Base-by-base conservation (phyloP, 2,797 vertebrate genomes). In the Muscicapa comitata region DNA sequence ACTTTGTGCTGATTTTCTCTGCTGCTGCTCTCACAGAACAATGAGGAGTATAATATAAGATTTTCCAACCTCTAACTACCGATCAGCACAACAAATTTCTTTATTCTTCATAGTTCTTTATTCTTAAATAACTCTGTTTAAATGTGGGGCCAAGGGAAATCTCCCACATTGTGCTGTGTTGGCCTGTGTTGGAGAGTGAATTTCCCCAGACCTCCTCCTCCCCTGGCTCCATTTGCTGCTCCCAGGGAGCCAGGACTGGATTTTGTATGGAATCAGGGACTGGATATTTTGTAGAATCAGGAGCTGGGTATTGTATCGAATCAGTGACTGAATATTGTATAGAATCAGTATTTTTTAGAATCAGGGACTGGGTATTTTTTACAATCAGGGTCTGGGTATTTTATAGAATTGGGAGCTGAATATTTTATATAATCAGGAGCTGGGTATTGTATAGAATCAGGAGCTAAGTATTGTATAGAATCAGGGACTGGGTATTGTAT, bases 371-470 rank as follows among this genome's bases (percentile, higher is more conserved):
- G 26, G 16, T 28, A 28, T 17, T 50, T 6, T 50, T 35, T 35
- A 35, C 8, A 25, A 45, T 26, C 10, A 11, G 50, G 26, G 6
- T 4, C 10, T 51, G 26, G 26, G 26, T 29, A 51, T 29, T 51
- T 1, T 18, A 18, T 31, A 12, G 50, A 29, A 51, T 29, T 4
- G 11, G 1, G 2, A 4, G 4, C 26, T 29, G 50, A 3, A 3
- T 23, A n/a, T 40, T 50, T 0, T n/a, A n/a, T 7, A 1, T 6
- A 45, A 45, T 45, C 43, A 17, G 26, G 5, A 1, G 0, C 2
- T 43, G 16, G 1, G 0, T 11, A 7, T 68, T 50, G 3, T 48
- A 26, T 28, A 17, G 40, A n/a, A 45, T 25, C 6, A 17, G 26
- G 25, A 17, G 10, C 26, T 50, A 25, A 13, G 13, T 50, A 50